Base-by-base conservation (phyloP, 2,888 invertebrate genomes). In the Calephelis perditalis region DNA sequence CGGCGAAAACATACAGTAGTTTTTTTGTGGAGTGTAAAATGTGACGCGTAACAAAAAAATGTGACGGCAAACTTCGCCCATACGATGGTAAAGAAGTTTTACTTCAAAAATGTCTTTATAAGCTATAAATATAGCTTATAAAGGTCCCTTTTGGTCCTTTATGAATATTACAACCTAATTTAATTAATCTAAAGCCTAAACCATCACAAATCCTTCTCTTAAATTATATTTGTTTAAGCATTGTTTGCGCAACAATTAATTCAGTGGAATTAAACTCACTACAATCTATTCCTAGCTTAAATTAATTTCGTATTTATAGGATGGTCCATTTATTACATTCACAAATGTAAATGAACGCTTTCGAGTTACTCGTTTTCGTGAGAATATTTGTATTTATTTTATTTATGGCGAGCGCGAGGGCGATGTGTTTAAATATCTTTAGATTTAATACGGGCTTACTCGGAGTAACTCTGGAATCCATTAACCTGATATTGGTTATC, bases 351-450 rank as follows among this genome's bases (percentile, higher is more conserved):
- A 88, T 86, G 84, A 85, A 88, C 82, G 86, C 79, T 81, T 84
- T 82, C 82, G 82, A 81, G 78, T 84, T 87, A 85, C 84, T 81
- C 82, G 84, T 77, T 86, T 88, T 88, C 89, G 89, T 90, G 89
- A 90, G 88, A 89, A 89, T 89, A 90, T 90, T 87, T 88, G 84
- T 89, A 87, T 89, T 89, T 88, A 86, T 88, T 88, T 89, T 86
- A 89, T 90, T 89, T 89, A 89, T 87, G 88, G 88, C 77, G 81
- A 78, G 79, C 73, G 82, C 84, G 84, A 84, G 84, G 85, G 85
- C 80, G 86, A 83, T 86, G 84, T 82, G 84, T 86, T 87, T 82
- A 88, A 88, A 88, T 88, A 88, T 86, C 86, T 88, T 81, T 74
- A 82, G 81, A 87, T 87, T 89, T 82, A 84, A 86, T 87, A 84